Evolutionary conservation across 2,797 vertebrate genomes (phyloP), one percentile per base, ranked within the genome.

Genomic region (Anabas testudineus): DNA sequence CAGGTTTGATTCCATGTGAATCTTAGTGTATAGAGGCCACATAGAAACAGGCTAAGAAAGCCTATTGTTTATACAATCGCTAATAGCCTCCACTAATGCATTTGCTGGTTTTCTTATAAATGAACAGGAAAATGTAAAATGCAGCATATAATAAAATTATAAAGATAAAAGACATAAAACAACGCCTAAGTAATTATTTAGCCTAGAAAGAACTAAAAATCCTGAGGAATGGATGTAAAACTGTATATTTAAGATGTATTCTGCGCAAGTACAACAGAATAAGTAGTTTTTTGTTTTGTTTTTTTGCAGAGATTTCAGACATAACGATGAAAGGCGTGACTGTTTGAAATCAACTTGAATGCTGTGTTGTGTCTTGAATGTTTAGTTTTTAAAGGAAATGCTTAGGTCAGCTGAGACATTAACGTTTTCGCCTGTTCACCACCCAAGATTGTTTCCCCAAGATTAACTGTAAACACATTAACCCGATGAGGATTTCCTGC

Each of bases 381-480:
- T 7, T 32, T n/a, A 8, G 51, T 43, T 63, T 57, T 74, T 41
- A 84, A n/a, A 6, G 34, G 75, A 70, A 84, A 81, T 37, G 18
- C 19, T 48, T 52, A 57, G 7, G 22, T 71, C 62, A 49, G 54
- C 53, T 26, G 15, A 70, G 18, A 32, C 39, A 52, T 68, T 26
- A 46, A 52, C 55, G 37, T 43, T 60, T 80, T 68, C 32, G 21
- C 57, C 2, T 19, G 70, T 75, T 87, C 68, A 49, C 76, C 82
- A 67, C 78, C 74, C 71, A 76, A 34, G 51, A 69, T 39, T 87
- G 82, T 90, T 89, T 90, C 77, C 77, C 49, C 32, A 32, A 84
- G 87, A 83, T 85, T 76, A 87, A 48, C 36, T 30, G 39, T 72
- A 81, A 89, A 85, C 74, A 76, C 82, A 74, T 86, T 80, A 78